phyloP scores from a whole-genome alignment of 53 echinoderm and acorn worm species.

The Patiria pectinifera region DNA sequence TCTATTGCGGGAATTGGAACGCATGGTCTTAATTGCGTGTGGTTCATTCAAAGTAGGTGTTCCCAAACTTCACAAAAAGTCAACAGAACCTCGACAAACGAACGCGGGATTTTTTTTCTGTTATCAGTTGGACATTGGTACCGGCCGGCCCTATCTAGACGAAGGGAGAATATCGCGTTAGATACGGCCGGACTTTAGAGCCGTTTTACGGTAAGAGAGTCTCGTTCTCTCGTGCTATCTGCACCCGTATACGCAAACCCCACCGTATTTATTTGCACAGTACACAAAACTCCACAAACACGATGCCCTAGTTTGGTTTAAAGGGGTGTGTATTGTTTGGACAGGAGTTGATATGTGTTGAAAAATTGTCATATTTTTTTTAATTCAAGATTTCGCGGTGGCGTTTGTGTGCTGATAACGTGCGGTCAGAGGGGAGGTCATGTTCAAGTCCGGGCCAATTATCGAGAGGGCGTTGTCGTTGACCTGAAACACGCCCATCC shows the following conservation, averaged over 20 bases:
- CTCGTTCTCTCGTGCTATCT: too few species aligned
- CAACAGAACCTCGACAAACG: not conserved
- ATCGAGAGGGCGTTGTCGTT: not conserved
- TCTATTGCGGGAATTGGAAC: too few species aligned
- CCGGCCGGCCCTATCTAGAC: not conserved
- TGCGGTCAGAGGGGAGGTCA: not conserved
- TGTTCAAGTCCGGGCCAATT: too few species aligned
- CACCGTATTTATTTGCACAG: not conserved
- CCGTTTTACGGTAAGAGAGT: too few species aligned
- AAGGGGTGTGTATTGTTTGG: conserved; percentile 6
- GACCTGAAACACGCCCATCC: not conserved
- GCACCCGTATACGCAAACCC: not conserved
- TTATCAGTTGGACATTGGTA: not conserved
- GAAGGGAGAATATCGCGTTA: not conserved
- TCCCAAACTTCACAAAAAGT: not conserved
- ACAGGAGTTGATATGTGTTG: not conserved
- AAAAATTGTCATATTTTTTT: not conserved
- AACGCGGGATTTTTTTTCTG: not conserved
- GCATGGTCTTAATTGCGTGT: too few species aligned
- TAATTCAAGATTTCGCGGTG: not conserved
- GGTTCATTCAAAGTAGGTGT: not conserved
- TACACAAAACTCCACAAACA: not conserved
- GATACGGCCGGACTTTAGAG: not conserved
- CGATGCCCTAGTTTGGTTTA: not conserved
- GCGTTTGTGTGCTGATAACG: not conserved